Percentiles rank a stretch among this genome's conserved stretches.
phyloP scores from a whole-genome alignment of 1,140 invertebrate genomes.

The Zaprionus davidi region DNA sequence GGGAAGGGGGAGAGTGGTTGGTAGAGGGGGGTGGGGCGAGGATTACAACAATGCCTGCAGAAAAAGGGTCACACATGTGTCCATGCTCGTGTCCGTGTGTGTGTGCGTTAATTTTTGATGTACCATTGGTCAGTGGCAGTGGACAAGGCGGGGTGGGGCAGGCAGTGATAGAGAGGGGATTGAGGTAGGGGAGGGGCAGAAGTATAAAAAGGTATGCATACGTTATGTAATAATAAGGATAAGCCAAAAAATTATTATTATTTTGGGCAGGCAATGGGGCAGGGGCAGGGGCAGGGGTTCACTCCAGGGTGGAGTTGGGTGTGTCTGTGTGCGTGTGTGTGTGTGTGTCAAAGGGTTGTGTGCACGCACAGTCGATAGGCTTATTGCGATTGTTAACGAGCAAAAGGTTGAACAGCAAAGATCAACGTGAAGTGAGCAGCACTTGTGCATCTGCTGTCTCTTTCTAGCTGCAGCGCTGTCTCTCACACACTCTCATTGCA shows the following conservation, averaged over 20 bases:
- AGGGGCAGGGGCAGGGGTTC: not conserved
- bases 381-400: slow-evolving; percentile 47
- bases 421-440: not conserved
- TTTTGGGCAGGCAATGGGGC: slow-evolving; percentile 47
- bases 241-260: slow-evolving; percentile 84
- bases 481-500: not conserved
- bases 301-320: not conserved
- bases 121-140: slow-evolving; percentile 64
- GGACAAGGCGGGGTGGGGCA: not conserved
- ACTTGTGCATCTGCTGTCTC: not conserved
- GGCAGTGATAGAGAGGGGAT: not conserved
- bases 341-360: slow-evolving; percentile 33
- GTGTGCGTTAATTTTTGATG: slow-evolving; percentile 82
- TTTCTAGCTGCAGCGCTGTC: not conserved
- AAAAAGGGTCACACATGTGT: slow-evolving; percentile 74
- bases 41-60: slow-evolving; percentile 60
- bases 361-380: slow-evolving; percentile 8
- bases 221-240: slow-evolving; percentile 84
- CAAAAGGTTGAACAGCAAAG: not conserved
- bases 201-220: slow-evolving; percentile 78
- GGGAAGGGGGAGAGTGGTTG: not conserved
- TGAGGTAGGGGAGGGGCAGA: not conserved
- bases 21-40: not conserved
- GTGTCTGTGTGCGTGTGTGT: not conserved
- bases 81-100: slow-evolving; percentile 26